These are phyloP conservation scores for Tetrax tetrax DNA, from an alignment of 2,113 vertebrate species.

Conservation along the genomic window DNA sequence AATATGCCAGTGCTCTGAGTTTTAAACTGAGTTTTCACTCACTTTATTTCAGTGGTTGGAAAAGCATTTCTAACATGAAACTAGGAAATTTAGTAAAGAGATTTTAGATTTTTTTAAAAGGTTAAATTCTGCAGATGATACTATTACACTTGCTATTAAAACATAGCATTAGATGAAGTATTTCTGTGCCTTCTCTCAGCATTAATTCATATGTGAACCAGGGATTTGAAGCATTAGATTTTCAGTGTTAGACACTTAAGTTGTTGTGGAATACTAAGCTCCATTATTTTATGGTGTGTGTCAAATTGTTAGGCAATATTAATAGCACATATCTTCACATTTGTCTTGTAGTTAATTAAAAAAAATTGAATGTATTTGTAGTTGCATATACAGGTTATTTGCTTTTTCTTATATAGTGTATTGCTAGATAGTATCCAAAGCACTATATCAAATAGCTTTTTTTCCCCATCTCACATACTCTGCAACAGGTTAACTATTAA, in stretches of 20 bases:
- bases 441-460: background rate
- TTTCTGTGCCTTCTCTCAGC: background rate
- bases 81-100: background rate
- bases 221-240: background rate
- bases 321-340: rapidly evolving
- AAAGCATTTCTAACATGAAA: background rate
- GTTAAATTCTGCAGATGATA: background rate
- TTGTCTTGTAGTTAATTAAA: background rate
- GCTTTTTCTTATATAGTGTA: background rate
- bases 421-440: background rate
- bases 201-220: background rate
- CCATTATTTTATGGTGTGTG: background rate
- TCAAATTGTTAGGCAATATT: background rate
- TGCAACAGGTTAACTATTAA: background rate
- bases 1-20: background rate
- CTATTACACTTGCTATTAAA: background rate
- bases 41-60: background rate
- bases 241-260: background rate
- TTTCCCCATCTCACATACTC: background rate
- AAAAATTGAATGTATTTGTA: background rate
- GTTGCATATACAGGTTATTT: background rate
- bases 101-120: background rate
- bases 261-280: background rate
- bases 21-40: background rate
- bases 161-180: background rate